Evolutionary conservation across 2,113 vertebrate genomes (phyloP).

Genomic region (Eulemur rufifrons): DNA sequence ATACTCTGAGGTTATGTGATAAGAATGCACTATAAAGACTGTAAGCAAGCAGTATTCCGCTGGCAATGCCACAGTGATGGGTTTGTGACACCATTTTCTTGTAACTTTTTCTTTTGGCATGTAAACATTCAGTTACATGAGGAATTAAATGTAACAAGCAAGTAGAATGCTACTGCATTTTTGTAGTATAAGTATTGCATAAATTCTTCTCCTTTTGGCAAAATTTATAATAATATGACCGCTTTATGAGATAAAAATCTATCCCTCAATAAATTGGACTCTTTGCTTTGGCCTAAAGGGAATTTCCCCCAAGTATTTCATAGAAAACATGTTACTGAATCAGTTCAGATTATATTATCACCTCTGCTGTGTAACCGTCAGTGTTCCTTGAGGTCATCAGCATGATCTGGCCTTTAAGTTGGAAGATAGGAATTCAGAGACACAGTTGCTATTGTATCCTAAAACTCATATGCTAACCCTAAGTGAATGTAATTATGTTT

Average conservation of each 20-base stretch:
- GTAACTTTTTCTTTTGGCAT: constrained; percentile 8
- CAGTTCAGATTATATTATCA: not conserved
- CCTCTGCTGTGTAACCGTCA: not conserved
- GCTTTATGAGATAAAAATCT: constrained; percentile 37
- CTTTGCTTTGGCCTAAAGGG: constrained; percentile 30
- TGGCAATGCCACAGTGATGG: constrained; percentile 57
- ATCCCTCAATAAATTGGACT: constrained; percentile 5
- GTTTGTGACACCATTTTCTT: constrained; percentile 61
- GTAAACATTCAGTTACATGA: constrained; percentile 72
- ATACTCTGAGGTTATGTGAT: constrained; percentile 74
- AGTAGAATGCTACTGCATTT: constrained; percentile 56
- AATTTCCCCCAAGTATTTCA: not conserved
- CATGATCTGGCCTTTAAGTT: not conserved
- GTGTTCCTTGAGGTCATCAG: constrained; percentile 5
- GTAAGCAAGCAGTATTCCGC: constrained; percentile 72
- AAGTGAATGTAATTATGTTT: not conserved
- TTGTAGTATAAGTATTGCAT: constrained; percentile 57
- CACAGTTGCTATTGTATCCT: not conserved
- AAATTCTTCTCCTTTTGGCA: constrained; percentile 55
- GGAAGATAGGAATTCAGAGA: constrained; percentile 11
- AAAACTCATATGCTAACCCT: not conserved
- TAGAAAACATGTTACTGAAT: constrained; percentile 22
- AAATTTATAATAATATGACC: constrained; percentile 36
- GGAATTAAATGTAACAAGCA: constrained; percentile 43
- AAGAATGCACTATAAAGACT: constrained; percentile 73